A percentile compares a stretch with the other conserved stretches of the same genome.
Evolutionary conservation across 2,888 invertebrate species (phyloP).

Genomic region (Uropetala carovei): DNA sequence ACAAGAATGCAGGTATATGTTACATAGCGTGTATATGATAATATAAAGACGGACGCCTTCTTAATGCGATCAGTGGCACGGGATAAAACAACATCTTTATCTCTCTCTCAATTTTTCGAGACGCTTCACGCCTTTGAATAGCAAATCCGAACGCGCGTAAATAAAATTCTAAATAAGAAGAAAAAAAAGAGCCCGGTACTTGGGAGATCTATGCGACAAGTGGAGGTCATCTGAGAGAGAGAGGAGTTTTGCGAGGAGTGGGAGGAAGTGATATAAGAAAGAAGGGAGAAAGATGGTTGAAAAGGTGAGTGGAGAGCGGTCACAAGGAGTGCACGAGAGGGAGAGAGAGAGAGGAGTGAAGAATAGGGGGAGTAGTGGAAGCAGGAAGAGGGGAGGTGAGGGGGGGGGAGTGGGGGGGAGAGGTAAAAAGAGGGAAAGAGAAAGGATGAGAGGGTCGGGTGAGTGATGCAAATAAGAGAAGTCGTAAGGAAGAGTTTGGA

Average conservation of each 20-base stretch:
- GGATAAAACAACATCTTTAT: neutral
- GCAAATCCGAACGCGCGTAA: neutral
- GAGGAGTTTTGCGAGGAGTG: neutral
- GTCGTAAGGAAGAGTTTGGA: neutral
- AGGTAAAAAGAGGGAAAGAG: neutral
- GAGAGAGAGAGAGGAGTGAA: neutral
- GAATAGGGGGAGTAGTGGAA: neutral
- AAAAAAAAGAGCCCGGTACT: neutral
- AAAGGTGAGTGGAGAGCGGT: neutral
- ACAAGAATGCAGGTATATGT: too few relatives aligned
- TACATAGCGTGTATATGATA: too few relatives aligned
- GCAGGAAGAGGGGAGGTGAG: neutral
- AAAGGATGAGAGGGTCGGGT: neutral
- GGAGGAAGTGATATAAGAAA: neutral
- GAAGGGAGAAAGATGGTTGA: neutral
- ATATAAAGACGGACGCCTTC: neutral
- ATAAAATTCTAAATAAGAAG: neutral
- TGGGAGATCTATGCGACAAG: neutral
- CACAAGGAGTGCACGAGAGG: neutral
- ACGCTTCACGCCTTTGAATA: neutral
- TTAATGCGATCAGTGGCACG: neutral
- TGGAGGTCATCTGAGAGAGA: neutral
- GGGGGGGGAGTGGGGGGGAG: neutral
- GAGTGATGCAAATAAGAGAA: conserved; percentile 11
- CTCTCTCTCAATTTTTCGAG: neutral